Conservation (phyloP, 2,888 invertebrate species). For the Eupithecia dodoneata region DNA sequence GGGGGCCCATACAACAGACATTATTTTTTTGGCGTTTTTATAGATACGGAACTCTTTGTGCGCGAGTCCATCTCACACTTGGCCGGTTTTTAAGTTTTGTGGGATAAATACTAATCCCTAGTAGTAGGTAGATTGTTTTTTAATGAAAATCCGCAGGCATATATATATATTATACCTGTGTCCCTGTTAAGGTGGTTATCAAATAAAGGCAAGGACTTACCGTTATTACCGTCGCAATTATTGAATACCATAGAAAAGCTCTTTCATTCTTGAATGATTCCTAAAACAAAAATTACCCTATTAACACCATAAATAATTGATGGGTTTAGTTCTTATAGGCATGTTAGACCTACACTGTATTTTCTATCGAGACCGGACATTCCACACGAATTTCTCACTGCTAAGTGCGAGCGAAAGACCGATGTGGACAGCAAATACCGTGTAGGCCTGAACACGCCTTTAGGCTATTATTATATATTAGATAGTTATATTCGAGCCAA, state of each 20-base stretch:
- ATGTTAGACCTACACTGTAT: background rate
- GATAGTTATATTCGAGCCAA: background rate
- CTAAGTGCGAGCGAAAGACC: background rate
- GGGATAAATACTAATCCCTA: too few relatives aligned
- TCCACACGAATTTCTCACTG: background rate
- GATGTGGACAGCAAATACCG: background rate
- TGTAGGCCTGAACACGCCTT: background rate
- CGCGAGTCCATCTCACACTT: too few relatives aligned
- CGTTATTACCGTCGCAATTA: conserved; percentile 94
- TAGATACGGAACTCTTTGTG: too few relatives aligned
- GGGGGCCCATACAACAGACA: too few relatives aligned
- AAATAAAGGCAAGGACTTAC: conserved; percentile 76
- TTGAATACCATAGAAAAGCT: conserved; percentile 92
- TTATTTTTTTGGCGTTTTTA: too few relatives aligned
- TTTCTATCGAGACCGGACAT: background rate
- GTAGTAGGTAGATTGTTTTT: too few relatives aligned
- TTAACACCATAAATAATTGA: background rate
- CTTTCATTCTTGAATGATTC: conserved; percentile 94
- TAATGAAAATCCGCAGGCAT: too few relatives aligned
- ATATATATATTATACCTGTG: too few relatives aligned
- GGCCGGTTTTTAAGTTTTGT: too few relatives aligned
- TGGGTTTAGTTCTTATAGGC: background rate
- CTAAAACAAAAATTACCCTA: conserved; percentile 77
- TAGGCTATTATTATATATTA: too few relatives aligned
- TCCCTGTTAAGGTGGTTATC: background rate